Evolutionary conservation across 2,888 invertebrate species (phyloP).

Genomic region (Polyommatus iphigenia): DNA sequence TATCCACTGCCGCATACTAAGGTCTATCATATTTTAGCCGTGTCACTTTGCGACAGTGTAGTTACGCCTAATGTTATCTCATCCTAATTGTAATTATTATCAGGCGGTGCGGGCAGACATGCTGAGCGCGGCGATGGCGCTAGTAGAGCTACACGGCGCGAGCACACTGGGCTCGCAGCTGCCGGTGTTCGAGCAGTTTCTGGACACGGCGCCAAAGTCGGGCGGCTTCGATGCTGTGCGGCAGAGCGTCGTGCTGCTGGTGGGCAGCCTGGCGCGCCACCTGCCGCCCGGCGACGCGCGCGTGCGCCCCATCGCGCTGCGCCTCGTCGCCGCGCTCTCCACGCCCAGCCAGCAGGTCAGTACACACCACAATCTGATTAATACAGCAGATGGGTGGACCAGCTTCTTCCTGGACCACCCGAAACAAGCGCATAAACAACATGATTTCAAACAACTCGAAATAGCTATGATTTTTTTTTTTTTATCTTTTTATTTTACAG

Average conservation of each 20-base stretch:
- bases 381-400: too few species aligned
- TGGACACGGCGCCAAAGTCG: slow-evolving; percentile 95
- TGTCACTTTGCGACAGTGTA: too few species aligned
- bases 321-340: slow-evolving; percentile 93
- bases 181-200: slow-evolving; percentile 95
- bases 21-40: too few species aligned
- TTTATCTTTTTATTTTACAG: too few species aligned
- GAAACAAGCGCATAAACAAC: too few species aligned
- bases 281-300: slow-evolving; percentile 93
- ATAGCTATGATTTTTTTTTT: too few species aligned
- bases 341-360: slow-evolving; percentile 96
- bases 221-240: slow-evolving; percentile 95
- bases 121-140: slow-evolving; percentile 95
- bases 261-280: slow-evolving; percentile 98
- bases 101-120: slow-evolving; percentile 90
- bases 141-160: slow-evolving; percentile 61
- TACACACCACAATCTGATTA: too few species aligned
- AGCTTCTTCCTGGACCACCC: too few species aligned
- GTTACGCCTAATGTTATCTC: too few species aligned
- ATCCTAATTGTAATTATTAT: background rate
- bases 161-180: slow-evolving; percentile 82
- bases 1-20: too few species aligned
- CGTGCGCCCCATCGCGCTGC: slow-evolving; percentile 95
- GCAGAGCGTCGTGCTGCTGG: slow-evolving; percentile 97
- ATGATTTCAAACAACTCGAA: too few species aligned